Percentiles rank a stretch among this genome's conserved stretches.
phyloP scores from a whole-genome alignment of 92 coral and sea anemone genomes.

The Zoanthus sociatus region DNA sequence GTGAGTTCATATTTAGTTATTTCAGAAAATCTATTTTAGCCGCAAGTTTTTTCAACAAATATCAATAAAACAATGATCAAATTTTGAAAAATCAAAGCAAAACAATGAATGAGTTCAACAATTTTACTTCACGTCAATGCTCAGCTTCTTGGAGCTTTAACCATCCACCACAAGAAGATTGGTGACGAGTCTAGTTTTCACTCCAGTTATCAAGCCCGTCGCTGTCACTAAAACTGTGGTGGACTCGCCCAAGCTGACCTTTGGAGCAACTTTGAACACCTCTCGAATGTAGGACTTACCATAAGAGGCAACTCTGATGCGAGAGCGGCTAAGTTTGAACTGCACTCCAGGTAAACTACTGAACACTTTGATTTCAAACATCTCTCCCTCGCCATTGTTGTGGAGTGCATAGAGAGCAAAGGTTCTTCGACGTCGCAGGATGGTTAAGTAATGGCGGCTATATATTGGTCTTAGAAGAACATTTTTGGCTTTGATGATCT shows the following conservation, averaged over 20 bases:
- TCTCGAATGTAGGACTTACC: conserved; percentile 36
- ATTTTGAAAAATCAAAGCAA: neutral
- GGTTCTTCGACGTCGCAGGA: conserved; percentile 38
- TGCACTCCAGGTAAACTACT: conserved; percentile 1
- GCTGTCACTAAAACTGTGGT: conserved; percentile 1
- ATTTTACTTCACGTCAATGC: neutral
- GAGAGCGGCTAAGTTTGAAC: conserved; percentile 27
- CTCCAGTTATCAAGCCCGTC: neutral
- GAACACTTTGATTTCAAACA: conserved; percentile 16
- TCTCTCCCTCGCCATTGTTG: conserved; percentile 16
- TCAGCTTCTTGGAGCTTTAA: neutral
- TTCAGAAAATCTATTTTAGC: too few species aligned
- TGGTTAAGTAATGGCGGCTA: conserved; percentile 47
- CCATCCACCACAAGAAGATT: neutral
- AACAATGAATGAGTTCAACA: neutral
- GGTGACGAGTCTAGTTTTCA: conserved; percentile 15
- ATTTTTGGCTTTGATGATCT: conserved; percentile 60
- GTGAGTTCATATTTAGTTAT: too few species aligned
- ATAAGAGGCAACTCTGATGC: neutral
- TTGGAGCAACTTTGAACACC: neutral
- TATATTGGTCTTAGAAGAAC: conserved; percentile 51
- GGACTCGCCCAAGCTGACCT: conserved; percentile 1
- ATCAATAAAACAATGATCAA: too few species aligned
- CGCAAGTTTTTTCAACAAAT: too few species aligned
- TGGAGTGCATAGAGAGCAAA: conserved; percentile 58